phyloP scores from a whole-genome alignment of 2,797 vertebrate genomes.

The Masticophis lateralis region DNA sequence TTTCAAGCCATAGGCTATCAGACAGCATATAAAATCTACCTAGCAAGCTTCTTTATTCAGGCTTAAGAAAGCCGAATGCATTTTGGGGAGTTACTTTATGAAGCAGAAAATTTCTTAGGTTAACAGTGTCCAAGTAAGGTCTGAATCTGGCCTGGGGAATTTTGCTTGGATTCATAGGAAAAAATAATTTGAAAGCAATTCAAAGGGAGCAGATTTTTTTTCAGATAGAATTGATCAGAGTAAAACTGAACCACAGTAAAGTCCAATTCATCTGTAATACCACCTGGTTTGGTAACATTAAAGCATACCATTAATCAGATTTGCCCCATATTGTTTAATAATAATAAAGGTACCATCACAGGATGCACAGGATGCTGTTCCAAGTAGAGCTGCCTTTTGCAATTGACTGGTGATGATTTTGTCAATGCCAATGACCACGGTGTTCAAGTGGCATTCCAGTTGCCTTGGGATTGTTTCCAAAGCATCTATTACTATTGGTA shows the following conservation, averaged over 20 bases:
- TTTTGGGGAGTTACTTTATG: background rate
- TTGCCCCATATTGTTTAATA: background rate
- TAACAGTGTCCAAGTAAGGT: background rate
- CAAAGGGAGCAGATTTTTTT: background rate
- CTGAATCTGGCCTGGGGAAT: background rate
- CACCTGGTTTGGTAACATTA: background rate
- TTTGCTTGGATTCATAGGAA: background rate
- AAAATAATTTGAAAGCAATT: background rate
- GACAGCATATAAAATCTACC: background rate
- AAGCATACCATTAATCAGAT: background rate
- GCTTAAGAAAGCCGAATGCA: background rate
- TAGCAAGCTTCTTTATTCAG: background rate
- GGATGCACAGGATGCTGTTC: background rate
- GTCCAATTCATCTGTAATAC: background rate
- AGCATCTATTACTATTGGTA: background rate
- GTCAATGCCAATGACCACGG: background rate
- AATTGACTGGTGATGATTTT: background rate
- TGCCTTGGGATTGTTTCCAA: background rate
- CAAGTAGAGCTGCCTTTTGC: background rate
- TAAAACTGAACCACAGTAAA: background rate
- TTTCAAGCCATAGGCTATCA: background rate
- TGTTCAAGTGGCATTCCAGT: background rate
- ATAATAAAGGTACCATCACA: background rate
- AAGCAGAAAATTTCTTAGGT: background rate
- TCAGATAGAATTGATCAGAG: background rate